Evolutionary conservation across 1,140 invertebrate species (phyloP), one percentile per base, ranked within the genome.

Genomic region (Drosophila sturtevanti): DNA sequence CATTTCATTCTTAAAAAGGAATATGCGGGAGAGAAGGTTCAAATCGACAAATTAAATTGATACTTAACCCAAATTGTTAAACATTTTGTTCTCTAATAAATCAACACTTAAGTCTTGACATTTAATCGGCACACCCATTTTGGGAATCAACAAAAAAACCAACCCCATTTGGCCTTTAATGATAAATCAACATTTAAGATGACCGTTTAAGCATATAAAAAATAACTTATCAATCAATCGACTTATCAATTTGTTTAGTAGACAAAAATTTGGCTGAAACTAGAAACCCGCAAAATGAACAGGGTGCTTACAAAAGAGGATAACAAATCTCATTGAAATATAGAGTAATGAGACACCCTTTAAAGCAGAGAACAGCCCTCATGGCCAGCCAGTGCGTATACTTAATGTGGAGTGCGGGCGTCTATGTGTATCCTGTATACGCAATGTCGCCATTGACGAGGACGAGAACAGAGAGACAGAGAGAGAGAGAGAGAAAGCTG

Each of bases 1-100:
- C 82, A 87, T 55, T 65, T 69, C 82, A 87, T 89, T 87, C 75
- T 89, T 79, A 64, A 89, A 72, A 54, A 37, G 5, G 7, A 31
- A 6, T 31, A 31, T 4, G 11, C 12, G 16, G 35, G 14, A 38
- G 0, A 54, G 64, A 38, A 35, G 55, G 48, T 58, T 37, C 5
- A 44, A 38, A 56, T 16, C 21, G 5, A 31, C 27, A 1, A 1
- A 6, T 31, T 31, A 6, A 31, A 31, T 6, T 48, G 41, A 11
- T 11, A 21, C 16, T 1, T 6, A 44, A 44, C 16, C 3, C 6
- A 44, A 44, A 44, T 44, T 44, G 41, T 21, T 21, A 0, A 21
- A 11, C 11, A 2, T 48, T 21, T 0, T 2, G 11, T 21, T 21
- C 2, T 10, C 10, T 4, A 10, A 48, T 37, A 60, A 60, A 38